A percentile compares a stretch with the other conserved stretches of the same genome.
Conservation (phyloP, 2,113 vertebrate species). For the Nettapus auritus region DNA sequence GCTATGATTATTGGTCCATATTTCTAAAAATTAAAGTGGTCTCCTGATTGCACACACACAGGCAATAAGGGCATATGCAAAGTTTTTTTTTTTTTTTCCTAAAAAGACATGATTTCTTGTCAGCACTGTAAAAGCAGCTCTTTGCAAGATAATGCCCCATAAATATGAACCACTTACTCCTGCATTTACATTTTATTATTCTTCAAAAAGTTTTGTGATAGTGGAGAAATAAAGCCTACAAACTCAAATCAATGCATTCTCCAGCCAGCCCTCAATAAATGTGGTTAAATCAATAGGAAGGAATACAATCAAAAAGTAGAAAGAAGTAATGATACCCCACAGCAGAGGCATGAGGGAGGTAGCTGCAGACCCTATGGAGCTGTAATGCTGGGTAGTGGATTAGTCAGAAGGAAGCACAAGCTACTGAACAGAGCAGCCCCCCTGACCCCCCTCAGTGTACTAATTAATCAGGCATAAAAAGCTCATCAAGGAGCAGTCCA, state of each 20-base stretch:
- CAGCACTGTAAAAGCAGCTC: neutral
- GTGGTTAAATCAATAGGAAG: slow-evolving; percentile 26
- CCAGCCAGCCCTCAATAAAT: neutral
- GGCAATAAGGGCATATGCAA: neutral
- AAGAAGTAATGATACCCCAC: neutral
- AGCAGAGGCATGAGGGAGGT: neutral
- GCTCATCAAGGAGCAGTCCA: slow-evolving; percentile 73
- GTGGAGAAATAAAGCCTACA: neutral
- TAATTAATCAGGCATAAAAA: slow-evolving; percentile 76
- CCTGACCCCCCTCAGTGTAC: neutral
- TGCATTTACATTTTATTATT: neutral
- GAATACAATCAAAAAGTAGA: neutral
- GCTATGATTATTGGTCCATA: neutral
- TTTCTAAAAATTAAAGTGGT: neutral
- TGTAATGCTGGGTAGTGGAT: neutral
- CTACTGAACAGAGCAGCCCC: slow-evolving; percentile 44
- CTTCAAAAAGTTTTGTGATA: neutral
- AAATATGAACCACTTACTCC: slow-evolving; percentile 15
- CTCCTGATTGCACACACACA: neutral
- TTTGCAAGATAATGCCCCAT: slow-evolving; percentile 11
- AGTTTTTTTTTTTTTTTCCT: neutral
- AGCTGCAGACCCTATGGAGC: slow-evolving; percentile 5
- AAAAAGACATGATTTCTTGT: neutral
- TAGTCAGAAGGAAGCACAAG: slow-evolving; percentile 21
- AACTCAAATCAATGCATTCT: neutral